These are phyloP conservation scores for Chironomus tentans DNA, from an alignment of 2,888 invertebrate species.

Conservation along the genomic window DNA sequence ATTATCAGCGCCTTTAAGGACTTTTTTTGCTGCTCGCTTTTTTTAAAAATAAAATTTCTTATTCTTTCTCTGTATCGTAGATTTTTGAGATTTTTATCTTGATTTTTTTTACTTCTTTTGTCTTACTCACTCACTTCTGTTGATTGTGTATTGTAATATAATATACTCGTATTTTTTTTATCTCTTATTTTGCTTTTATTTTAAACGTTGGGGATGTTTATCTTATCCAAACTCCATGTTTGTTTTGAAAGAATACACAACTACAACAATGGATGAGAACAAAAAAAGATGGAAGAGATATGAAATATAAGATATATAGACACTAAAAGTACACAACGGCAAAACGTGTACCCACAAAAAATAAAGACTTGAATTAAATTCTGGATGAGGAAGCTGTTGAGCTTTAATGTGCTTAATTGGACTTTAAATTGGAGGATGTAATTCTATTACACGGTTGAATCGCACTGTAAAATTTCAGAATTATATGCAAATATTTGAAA, in stretches of 20 bases:
- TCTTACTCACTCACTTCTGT: neutral
- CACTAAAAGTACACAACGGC: neutral
- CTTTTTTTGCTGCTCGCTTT: neutral
- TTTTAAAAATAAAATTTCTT: too few species aligned
- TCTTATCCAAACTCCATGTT: conserved; percentile 40
- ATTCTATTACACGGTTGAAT: too few species aligned
- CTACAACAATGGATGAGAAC: conserved; percentile 30
- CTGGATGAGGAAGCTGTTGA: too few species aligned
- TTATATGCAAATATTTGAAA: too few species aligned
- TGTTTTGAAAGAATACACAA: conserved; percentile 36
- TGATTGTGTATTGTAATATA: neutral
- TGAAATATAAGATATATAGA: neutral
- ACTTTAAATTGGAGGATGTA: too few species aligned
- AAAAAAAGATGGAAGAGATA: conserved; percentile 16
- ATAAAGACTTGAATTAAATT: neutral
- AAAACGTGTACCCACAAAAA: neutral
- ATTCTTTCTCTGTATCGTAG: neutral
- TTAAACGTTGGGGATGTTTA: neutral
- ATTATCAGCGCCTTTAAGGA: too few species aligned
- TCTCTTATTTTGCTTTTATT: neutral
- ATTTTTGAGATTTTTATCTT: neutral
- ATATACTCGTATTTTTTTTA: neutral
- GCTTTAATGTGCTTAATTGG: too few species aligned
- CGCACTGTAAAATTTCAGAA: too few species aligned
- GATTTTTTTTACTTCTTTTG: neutral